These are phyloP conservation scores for Heliornis fulica DNA, from an alignment of 2,113 vertebrate species.

Conservation along the genomic window DNA sequence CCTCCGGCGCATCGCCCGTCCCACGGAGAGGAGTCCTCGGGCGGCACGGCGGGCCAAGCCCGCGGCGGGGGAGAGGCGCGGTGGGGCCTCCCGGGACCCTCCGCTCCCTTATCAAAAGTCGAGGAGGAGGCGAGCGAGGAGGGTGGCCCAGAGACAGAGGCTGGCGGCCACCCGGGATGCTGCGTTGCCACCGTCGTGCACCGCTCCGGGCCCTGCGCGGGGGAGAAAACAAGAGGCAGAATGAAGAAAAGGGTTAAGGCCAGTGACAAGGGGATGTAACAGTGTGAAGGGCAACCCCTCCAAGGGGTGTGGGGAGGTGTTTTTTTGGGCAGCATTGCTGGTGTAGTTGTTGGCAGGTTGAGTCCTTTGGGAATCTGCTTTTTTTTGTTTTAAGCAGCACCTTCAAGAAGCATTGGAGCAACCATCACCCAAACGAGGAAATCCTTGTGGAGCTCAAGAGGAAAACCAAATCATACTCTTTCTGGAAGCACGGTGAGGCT, in stretches of 20 bases:
- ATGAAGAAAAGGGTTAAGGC: rapidly evolving
- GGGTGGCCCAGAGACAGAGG: constrained; percentile 81
- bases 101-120: constrained; percentile 89
- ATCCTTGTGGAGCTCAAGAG: no score
- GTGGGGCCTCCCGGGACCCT: constrained; percentile 70
- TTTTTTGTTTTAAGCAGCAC: no score
- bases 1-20: constrained; percentile 13
- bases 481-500: no score
- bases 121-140: constrained; percentile 83
- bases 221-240: not conserved
- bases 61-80: constrained; percentile 74
- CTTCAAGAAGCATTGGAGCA: no score
- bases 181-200: constrained; percentile 85
- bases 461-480: no score
- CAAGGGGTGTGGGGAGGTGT: no score
- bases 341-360: not conserved
- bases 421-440: no score
- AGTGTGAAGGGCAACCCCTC: rapidly evolving
- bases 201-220: constrained; percentile 85
- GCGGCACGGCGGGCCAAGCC: constrained; percentile 78
- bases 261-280: rapidly evolving
- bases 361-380: no score
- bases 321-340: rapidly evolving
- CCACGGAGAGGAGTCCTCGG: constrained; percentile 12
- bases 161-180: constrained; percentile 75